A percentile compares a stretch with the other conserved stretches of the same genome.
phyloP scores from a whole-genome alignment of 2,113 vertebrate genomes.

The Urocolius indicus region DNA sequence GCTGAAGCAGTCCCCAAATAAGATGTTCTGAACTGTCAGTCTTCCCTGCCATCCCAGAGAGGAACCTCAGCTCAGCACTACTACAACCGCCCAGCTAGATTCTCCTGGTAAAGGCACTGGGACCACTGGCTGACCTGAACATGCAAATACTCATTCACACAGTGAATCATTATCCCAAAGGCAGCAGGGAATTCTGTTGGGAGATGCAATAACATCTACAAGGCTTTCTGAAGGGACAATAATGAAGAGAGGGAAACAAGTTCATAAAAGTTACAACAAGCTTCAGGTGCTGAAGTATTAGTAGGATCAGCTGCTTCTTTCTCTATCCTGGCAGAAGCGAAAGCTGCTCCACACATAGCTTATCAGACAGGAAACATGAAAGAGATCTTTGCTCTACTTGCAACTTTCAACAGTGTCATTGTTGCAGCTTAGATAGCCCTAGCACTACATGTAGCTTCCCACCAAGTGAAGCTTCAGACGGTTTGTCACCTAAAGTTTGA shows the following conservation, averaged over 20 bases:
- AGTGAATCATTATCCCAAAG: not conserved
- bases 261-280: accelerated
- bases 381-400: accelerated
- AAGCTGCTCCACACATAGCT: not conserved
- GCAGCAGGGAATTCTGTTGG: not conserved
- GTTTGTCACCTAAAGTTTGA: not conserved
- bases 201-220: not conserved
- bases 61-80: not conserved
- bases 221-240: not conserved
- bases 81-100: not conserved
- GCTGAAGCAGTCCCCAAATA: not conserved
- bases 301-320: accelerated
- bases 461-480: accelerated
- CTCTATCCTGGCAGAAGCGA: not conserved
- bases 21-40: not conserved
- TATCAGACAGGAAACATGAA: not conserved
- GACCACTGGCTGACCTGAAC: not conserved
- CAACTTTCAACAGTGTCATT: not conserved
- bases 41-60: not conserved
- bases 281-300: not conserved
- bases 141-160: accelerated
- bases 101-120: not conserved
- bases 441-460: not conserved
- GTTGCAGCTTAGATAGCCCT: not conserved
- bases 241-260: not conserved